phyloP scores from a whole-genome alignment of 2,113 vertebrate genomes.

The Carollia perspicillata region DNA sequence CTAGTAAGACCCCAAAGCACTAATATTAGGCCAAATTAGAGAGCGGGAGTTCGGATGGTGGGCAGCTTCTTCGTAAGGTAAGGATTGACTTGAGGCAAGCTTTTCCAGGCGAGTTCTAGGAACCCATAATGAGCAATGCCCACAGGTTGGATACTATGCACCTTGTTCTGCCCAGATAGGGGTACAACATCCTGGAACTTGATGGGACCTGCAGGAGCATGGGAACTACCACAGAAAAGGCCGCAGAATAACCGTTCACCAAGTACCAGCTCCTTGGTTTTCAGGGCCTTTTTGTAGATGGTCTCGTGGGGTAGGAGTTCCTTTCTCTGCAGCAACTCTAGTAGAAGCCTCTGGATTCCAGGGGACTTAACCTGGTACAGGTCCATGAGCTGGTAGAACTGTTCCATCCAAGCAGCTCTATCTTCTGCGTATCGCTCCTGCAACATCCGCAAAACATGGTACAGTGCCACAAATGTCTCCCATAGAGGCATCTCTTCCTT shows the following conservation, averaged over 20 bases:
- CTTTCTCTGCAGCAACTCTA: constrained; percentile 28
- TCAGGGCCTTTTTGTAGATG: neutral
- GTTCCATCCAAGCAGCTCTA: neutral
- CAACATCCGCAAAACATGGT: constrained; percentile 13
- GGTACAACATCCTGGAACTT: constrained; percentile 28
- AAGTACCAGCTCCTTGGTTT: neutral
- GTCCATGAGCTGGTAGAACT: constrained; percentile 47
- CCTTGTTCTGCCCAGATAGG: constrained; percentile 52
- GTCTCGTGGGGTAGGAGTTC: neutral
- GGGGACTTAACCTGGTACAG: constrained; percentile 62
- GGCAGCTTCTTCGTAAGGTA: neutral
- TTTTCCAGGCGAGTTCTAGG: constrained; percentile 67
- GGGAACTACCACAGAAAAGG: neutral
- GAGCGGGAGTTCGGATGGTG: neutral
- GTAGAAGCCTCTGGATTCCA: constrained; percentile 46
- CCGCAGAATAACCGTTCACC: constrained; percentile 56
- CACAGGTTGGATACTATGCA: neutral
- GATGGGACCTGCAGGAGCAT: neutral
- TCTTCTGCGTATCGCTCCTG: neutral
- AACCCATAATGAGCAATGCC: constrained; percentile 58
- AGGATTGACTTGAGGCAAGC: neutral
- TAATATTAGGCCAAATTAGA: neutral
- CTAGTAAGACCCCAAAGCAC: neutral
- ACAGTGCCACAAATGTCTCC: constrained; percentile 47
- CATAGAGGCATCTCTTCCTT: neutral